A percentile compares a stretch with the other conserved stretches of the same genome.
Conservation (phyloP, 1,140 invertebrate species). For the Drosophila tristis region DNA sequence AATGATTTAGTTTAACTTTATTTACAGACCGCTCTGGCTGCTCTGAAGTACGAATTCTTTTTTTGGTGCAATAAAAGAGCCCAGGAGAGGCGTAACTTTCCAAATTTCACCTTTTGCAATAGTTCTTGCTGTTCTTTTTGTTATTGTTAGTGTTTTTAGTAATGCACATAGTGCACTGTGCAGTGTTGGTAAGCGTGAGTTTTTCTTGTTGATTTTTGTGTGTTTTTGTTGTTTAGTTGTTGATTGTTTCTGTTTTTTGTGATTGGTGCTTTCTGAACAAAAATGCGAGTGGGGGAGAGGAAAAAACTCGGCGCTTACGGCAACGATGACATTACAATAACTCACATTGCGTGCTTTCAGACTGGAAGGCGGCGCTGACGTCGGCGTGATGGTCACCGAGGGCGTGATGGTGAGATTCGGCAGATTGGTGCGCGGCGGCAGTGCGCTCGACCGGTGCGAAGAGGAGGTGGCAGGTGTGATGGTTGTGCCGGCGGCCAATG, state of each 20-base stretch:
- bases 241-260: not conserved
- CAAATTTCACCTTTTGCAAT: not conserved
- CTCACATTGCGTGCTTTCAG: conserved; percentile 85
- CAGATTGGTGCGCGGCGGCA: conserved; percentile 79
- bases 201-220: conserved; percentile 39
- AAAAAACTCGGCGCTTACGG: conserved; percentile 82
- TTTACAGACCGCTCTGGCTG: too few relatives aligned
- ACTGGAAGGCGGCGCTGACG: conserved; percentile 87
- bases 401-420: conserved; percentile 87
- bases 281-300: conserved; percentile 8
- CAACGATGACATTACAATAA: conserved; percentile 84
- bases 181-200: conserved; percentile 77
- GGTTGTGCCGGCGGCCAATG: conserved; percentile 85
- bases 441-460: conserved; percentile 64
- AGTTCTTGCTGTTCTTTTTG: not conserved
- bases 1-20: too few relatives aligned
- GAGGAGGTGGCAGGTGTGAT: conserved; percentile 72
- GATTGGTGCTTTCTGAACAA: conserved; percentile 44
- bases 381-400: conserved; percentile 89
- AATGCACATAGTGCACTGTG: conserved; percentile 3
- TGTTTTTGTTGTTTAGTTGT: not conserved
- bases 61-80: too few relatives aligned
- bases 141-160: not conserved
- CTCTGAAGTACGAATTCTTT: too few relatives aligned
- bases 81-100: too few relatives aligned